Evolutionary conservation across 2,888 invertebrate genomes (phyloP), one percentile per base, ranked within the genome.

Genomic region (Xanthia icteritia): DNA sequence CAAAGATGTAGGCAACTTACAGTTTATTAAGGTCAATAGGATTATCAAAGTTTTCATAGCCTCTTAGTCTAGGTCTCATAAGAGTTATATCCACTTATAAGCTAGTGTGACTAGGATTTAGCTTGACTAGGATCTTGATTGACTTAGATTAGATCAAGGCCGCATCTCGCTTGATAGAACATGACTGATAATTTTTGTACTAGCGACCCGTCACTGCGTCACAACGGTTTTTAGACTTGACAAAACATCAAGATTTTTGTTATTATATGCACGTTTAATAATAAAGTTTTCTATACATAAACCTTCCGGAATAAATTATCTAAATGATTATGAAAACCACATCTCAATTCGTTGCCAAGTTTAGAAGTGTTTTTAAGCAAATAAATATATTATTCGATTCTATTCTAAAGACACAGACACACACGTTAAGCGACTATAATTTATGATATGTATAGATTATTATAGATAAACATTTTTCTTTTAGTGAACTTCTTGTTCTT

Each of bases 21-120:
- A 36, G 8, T 13, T 36, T 36, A 66, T 31, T 8, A n/a, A n/a
- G 20, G 20, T n/a, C 48, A 36, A 68, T 48, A 48, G 8, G 69
- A 48, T 71, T 69, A 71, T 36, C 20, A 68, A 36, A 67, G 67
- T 68, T 31, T 71, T n/a, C 17, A 71, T 66, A 45, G 42, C 45
- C 23, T 31, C 23, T 65, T 8, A 42, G 31, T 31, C 5, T 67
- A 67, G n/a, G 45, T n/a, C n/a, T 13, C n/a, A 13, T 54, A n/a
- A n/a, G 31, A 66, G 23, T 31, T 45, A 31, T 36, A 67, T 36
- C 23, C 17, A 45, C 8, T 1, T 23, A 27, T 3, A 31, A 70
- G 45, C 31, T 36, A 13, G 36, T 68, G 8, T 68, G n/a, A 36
- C 20, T 36, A 48, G 5, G 36, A 71, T 48, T n/a, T 48, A 68